These are phyloP conservation scores for Cottoperca gobio DNA, from an alignment of 2,797 vertebrate genomes.

Conservation along the genomic window DNA sequence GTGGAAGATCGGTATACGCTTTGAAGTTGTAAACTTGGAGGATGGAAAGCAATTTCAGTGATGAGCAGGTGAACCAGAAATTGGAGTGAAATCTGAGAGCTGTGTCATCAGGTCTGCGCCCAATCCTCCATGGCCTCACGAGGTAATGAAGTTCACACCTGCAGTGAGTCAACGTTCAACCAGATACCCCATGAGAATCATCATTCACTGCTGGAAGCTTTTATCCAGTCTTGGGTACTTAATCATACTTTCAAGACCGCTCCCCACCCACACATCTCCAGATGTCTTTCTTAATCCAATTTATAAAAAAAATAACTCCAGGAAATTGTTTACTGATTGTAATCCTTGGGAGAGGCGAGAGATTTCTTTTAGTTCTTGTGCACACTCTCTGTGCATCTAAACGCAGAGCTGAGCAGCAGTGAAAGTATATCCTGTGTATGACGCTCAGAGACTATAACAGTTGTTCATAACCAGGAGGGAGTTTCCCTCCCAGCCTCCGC, in stretches of 20 bases:
- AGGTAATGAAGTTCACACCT: slow-evolving; percentile 51
- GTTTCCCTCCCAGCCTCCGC: slow-evolving; percentile 72
- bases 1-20: slow-evolving; percentile 41
- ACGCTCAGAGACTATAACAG: slow-evolving; percentile 44
- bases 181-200: slow-evolving; percentile 16
- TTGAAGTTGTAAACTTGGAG: slow-evolving; percentile 65
- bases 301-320: slow-evolving; percentile 17
- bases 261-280: slow-evolving; percentile 62
- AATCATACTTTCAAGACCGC: slow-evolving; percentile 40
- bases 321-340: slow-evolving; percentile 47
- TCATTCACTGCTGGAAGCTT: slow-evolving; percentile 37
- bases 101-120: slow-evolving; percentile 27
- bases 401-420: slow-evolving; percentile 9
- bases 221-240: slow-evolving; percentile 42
- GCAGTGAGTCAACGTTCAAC: slow-evolving; percentile 23
- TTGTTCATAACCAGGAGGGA: slow-evolving; percentile 72
- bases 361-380: slow-evolving; percentile 13
- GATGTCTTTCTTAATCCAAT: slow-evolving; percentile 63
- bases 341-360: slow-evolving; percentile 38
- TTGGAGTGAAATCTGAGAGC: slow-evolving; percentile 40
- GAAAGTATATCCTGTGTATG: slow-evolving; percentile 35
- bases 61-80: slow-evolving; percentile 68
- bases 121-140: not conserved
- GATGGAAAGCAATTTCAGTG: slow-evolving; percentile 55
- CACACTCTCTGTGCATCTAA: slow-evolving; percentile 1